Evolutionary conservation across 2,797 vertebrate genomes (phyloP).

Genomic region (Anabas testudineus): DNA sequence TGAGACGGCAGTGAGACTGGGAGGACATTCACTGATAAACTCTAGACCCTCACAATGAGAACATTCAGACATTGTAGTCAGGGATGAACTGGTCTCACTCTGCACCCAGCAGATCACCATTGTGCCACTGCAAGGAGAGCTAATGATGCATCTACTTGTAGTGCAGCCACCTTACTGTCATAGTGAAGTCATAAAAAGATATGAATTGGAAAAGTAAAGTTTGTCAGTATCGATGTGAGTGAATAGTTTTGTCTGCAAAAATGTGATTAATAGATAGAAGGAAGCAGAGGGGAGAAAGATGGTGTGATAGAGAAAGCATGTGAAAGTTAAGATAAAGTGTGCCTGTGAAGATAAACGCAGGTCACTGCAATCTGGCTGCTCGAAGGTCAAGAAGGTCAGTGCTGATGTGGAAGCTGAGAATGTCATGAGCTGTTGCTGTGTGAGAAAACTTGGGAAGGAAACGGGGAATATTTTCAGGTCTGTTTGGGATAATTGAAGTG

Average conservation of each 20-base stretch:
- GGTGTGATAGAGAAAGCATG: constrained; percentile 63
- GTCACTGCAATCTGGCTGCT: constrained; percentile 66
- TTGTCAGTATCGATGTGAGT: not conserved
- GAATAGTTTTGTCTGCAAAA: constrained; percentile 23
- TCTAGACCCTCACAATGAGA: constrained; percentile 80
- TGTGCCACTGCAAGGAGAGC: constrained; percentile 21
- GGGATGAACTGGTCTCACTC: constrained; percentile 61
- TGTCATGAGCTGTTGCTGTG: constrained; percentile 58
- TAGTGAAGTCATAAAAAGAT: not conserved
- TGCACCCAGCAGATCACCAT: constrained; percentile 31
- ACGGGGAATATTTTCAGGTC: constrained; percentile 83
- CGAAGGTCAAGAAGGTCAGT: constrained; percentile 71
- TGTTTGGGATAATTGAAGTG: constrained; percentile 87
- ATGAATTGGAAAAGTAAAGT: not conserved
- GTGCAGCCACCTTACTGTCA: not conserved
- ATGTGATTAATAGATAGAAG: constrained; percentile 4
- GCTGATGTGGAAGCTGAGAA: constrained; percentile 58
- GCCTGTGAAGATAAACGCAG: constrained; percentile 64
- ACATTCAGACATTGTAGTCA: constrained; percentile 73
- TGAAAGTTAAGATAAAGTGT: constrained; percentile 56
- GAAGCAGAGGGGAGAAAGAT: constrained; percentile 8
- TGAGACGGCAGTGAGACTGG: constrained; percentile 72
- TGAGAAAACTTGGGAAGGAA: constrained; percentile 73
- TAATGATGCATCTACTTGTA: constrained; percentile 27
- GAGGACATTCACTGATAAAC: constrained; percentile 83